Conservation (phyloP, 2,113 vertebrate genomes). For the Leiothrix lutea region DNA sequence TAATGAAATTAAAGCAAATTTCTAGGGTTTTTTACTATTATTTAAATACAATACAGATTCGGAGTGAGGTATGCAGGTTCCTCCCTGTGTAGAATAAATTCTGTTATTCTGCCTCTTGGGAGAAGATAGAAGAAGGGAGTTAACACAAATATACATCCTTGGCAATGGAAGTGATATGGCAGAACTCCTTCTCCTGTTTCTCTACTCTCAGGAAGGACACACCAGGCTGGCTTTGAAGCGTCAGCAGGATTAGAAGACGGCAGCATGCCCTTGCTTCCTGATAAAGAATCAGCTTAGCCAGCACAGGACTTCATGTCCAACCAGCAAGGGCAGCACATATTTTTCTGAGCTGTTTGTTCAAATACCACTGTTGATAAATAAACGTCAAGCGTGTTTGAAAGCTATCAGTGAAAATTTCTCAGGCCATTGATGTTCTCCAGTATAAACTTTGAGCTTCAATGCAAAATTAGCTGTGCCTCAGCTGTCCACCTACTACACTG, state of each 20-base stretch:
- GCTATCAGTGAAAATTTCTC: neutral
- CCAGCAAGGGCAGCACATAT: neutral
- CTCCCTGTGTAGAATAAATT: neutral
- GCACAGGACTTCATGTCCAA: neutral
- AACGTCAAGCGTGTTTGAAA: neutral
- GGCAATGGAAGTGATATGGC: neutral
- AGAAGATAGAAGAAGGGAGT: neutral
- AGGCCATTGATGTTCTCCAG: neutral
- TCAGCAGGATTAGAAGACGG: neutral
- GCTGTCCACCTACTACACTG: neutral
- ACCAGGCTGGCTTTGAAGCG: neutral
- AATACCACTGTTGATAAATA: neutral
- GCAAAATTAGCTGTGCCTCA: neutral
- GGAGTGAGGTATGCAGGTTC: neutral
- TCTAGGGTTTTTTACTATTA: neutral
- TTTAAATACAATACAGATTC: neutral
- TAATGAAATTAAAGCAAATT: neutral
- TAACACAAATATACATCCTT: neutral
- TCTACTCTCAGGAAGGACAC: neutral
- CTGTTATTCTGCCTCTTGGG: neutral
- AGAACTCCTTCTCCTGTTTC: neutral
- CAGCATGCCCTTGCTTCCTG: neutral
- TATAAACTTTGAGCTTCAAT: neutral
- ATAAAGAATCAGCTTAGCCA: neutral
- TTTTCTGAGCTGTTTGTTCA: neutral